These are phyloP conservation scores for Dysidea cf. avara DNA, from an alignment of 37 sponge, comb jelly and placozoan genomes.

Conservation along the genomic window DNA sequence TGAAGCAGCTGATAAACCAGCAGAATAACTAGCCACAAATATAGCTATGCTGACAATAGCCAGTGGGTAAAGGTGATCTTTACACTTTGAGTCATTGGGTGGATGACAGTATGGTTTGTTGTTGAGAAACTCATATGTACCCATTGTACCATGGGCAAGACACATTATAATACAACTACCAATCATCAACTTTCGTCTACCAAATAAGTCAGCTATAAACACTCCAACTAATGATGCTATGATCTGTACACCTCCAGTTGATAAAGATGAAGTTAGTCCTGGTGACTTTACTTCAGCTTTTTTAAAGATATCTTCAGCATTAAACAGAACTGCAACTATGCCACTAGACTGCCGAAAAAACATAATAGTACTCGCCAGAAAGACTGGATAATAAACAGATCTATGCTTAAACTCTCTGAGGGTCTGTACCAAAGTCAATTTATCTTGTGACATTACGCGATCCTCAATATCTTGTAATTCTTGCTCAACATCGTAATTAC, in stretches of 20 bases:
- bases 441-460: neutral
- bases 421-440: slow-evolving; percentile 14
- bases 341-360: slow-evolving; percentile 71
- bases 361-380: slow-evolving; percentile 34
- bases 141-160: slow-evolving; percentile 15
- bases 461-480: slow-evolving; percentile 39
- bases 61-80: too few relatives aligned
- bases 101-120: too few relatives aligned
- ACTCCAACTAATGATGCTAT: slow-evolving; percentile 30
- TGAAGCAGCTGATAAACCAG: slow-evolving; percentile 55
- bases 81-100: too few relatives aligned
- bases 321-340: slow-evolving; percentile 53
- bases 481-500: slow-evolving; percentile 7
- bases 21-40: slow-evolving; percentile 19
- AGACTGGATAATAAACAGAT: slow-evolving; percentile 28
- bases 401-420: slow-evolving; percentile 23
- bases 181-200: slow-evolving; percentile 46
- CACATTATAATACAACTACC: slow-evolving; percentile 24
- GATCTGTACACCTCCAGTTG: slow-evolving; percentile 36
- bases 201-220: slow-evolving; percentile 50
- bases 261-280: slow-evolving; percentile 5
- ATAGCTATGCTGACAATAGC: slow-evolving; percentile 17
- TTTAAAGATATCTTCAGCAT: slow-evolving; percentile 35
- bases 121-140: too few relatives aligned
- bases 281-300: slow-evolving; percentile 20